Conservation (phyloP, 2,113 vertebrate genomes). For the Microtus oregoni region DNA sequence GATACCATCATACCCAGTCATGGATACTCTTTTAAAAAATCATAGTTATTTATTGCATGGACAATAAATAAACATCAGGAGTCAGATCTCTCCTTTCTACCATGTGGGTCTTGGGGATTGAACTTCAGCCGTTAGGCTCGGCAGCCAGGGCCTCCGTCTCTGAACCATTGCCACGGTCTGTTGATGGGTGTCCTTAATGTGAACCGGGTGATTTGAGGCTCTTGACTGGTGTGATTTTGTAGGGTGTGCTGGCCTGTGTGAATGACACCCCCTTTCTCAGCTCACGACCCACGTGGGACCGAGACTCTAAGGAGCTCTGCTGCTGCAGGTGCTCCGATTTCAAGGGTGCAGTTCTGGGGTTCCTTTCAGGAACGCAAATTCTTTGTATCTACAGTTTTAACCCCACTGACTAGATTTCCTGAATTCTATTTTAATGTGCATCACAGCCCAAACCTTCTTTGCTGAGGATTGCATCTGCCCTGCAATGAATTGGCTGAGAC, state of each 20-base stretch:
- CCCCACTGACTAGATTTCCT: not conserved
- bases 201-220: not conserved
- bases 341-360: not conserved
- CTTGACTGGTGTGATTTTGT: not conserved
- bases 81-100: not conserved
- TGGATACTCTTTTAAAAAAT: not conserved
- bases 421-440: not conserved
- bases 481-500: not conserved
- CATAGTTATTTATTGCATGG: not conserved
- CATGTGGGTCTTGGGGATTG: not conserved
- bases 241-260: not conserved
- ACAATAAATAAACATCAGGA: not conserved
- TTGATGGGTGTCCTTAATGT: not conserved
- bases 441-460: not conserved
- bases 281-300: not conserved
- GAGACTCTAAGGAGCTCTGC: not conserved
- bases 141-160: not conserved
- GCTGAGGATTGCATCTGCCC: not conserved
- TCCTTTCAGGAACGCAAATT: not conserved
- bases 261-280: not conserved
- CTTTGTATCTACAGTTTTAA: not conserved
- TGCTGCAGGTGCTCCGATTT: too few relatives aligned
- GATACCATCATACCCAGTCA: not conserved
- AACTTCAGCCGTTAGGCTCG: not conserved
- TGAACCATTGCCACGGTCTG: not conserved